Conservation (phyloP, 2,888 invertebrate genomes). For the Mellilla xanthometata region DNA sequence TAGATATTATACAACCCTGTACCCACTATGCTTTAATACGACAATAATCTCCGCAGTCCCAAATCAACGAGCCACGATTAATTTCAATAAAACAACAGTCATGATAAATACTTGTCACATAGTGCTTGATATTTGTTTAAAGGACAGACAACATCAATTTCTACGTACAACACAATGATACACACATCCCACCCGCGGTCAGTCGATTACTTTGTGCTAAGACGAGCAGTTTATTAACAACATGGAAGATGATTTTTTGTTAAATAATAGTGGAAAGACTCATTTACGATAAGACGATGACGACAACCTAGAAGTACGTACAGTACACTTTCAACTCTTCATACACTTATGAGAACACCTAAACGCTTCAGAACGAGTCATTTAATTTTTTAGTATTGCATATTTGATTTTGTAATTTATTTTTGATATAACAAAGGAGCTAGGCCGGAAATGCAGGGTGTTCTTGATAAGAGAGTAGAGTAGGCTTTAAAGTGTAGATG, state of each 20-base stretch:
- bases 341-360: background rate
- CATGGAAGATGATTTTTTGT: constrained; percentile 29
- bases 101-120: constrained; percentile 32
- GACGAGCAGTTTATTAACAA: constrained; percentile 33
- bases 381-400: too few species aligned
- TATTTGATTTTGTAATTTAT: too few species aligned
- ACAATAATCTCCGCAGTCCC: constrained; percentile 62
- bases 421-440: too few species aligned
- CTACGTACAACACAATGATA: constrained; percentile 27
- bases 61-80: constrained; percentile 46
- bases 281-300: constrained; percentile 51
- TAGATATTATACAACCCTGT: constrained; percentile 83
- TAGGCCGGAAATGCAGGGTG: too few species aligned
- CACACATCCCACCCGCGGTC: constrained; percentile 21
- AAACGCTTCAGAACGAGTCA: background rate
- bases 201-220: constrained; percentile 40
- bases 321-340: constrained; percentile 3
- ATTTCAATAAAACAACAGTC: constrained; percentile 31
- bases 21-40: constrained; percentile 77
- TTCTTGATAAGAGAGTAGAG: background rate
- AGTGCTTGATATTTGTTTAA: constrained; percentile 30
- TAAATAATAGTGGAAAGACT: constrained; percentile 56
- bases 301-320: constrained; percentile 48
- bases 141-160: constrained; percentile 25
- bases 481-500: background rate